Conservation (phyloP, 2,888 invertebrate genomes). For the Alitta virens region DNA sequence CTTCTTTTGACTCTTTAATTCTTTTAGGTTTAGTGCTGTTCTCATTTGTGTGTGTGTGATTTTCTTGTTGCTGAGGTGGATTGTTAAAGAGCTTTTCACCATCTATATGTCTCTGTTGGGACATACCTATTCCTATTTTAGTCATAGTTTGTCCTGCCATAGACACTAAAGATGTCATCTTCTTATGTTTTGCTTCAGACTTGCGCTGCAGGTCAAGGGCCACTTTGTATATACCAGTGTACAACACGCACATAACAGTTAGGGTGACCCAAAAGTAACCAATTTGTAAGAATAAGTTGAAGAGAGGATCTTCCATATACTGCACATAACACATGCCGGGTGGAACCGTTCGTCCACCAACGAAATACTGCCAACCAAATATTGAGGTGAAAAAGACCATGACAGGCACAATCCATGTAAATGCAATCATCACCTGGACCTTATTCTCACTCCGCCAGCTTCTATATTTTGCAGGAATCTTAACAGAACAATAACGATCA, state of each 20-base stretch:
- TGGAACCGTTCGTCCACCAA: constrained; percentile 82
- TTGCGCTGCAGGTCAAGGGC: constrained; percentile 97
- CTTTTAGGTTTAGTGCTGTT: constrained; percentile 18
- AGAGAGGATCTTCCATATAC: constrained; percentile 94
- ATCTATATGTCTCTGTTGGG: constrained; percentile 8
- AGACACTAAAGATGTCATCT: constrained; percentile 58
- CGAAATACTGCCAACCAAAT: constrained; percentile 98
- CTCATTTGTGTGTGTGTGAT: no score
- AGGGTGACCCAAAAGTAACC: constrained; percentile 97
- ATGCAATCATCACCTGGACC: constrained; percentile 78
- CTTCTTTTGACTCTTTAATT: constrained; percentile 6
- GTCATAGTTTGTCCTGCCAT: constrained; percentile 41
- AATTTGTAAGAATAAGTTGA: constrained; percentile 94
- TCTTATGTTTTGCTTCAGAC: constrained; percentile 91
- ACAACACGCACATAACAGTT: constrained; percentile 89
- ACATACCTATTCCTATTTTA: constrained; percentile 51
- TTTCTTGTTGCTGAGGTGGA: not conserved
- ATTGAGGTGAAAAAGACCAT: constrained; percentile 95
- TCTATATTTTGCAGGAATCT: constrained; percentile 94
- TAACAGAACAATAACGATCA: constrained; percentile 97
- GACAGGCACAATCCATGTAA: constrained; percentile 96
- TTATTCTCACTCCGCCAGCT: constrained; percentile 93
- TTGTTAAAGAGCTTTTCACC: constrained; percentile 7
- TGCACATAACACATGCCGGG: constrained; percentile 93
- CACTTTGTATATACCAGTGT: constrained; percentile 95